Percentiles rank a stretch among this genome's conserved stretches.
Conservation (phyloP, 2,888 invertebrate genomes). For the Meiosimyza platycephala region DNA sequence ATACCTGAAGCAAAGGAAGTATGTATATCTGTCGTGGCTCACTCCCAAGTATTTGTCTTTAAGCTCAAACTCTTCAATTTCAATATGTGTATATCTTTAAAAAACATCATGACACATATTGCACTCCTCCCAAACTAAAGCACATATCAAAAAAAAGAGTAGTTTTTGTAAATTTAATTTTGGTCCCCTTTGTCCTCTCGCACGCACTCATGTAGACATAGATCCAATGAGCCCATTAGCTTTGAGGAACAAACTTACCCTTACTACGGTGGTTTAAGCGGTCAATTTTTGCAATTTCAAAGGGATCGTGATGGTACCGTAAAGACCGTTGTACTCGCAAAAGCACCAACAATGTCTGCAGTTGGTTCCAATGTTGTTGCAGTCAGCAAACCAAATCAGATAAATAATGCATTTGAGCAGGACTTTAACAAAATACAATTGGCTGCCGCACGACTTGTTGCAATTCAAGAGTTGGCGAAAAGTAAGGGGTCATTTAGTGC, state of each 20-base stretch:
- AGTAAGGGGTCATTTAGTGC: constrained; percentile 70
- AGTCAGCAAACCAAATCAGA: constrained; percentile 22
- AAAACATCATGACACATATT: neutral
- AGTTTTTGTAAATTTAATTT: neutral
- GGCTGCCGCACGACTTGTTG: constrained; percentile 71
- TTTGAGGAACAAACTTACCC: constrained; percentile 67
- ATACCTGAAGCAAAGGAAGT: no score
- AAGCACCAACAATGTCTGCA: constrained; percentile 36
- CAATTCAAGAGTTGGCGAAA: constrained; percentile 73
- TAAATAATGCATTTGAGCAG: constrained; percentile 63
- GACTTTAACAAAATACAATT: constrained; percentile 73
- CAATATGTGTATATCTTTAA: neutral
- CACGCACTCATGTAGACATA: constrained; percentile 45
- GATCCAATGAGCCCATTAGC: constrained; percentile 48
- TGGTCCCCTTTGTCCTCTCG: neutral
- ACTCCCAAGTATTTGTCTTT: no score
- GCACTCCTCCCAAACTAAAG: constrained; percentile 9
- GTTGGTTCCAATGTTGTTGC: constrained; percentile 14
- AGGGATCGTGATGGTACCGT: constrained; percentile 47
- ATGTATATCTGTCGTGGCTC: no score
- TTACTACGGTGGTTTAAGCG: constrained; percentile 80
- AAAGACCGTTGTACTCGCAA: constrained; percentile 46
- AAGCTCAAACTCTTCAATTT: no score
- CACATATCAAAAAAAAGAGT: constrained; percentile 1
- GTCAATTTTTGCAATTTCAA: constrained; percentile 71